Percentiles rank a stretch among this genome's conserved stretches.
Evolutionary conservation across 1,140 invertebrate genomes (phyloP).

Genomic region (Meteorus sp.): DNA sequence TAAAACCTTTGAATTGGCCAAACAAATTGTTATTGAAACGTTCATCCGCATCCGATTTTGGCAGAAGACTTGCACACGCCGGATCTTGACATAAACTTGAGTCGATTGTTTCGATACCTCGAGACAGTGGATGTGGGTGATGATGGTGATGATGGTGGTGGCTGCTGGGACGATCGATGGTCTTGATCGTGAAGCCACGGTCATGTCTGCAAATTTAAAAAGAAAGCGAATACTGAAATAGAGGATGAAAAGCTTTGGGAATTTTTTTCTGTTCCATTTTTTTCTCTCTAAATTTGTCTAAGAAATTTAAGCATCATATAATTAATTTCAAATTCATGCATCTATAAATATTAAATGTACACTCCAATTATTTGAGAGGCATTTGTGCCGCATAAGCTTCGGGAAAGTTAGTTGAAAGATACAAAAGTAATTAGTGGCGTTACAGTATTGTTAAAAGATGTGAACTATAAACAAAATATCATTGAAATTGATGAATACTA

Average conservation of each 20-base stretch:
- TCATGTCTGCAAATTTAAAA: slow-evolving; percentile 49
- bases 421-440: too few relatives aligned
- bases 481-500: too few relatives aligned
- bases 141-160: slow-evolving; percentile 24
- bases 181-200: slow-evolving; percentile 47
- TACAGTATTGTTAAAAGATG: too few relatives aligned
- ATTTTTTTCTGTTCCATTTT: not conserved
- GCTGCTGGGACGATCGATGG: slow-evolving; percentile 47
- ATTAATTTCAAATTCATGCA: too few relatives aligned
- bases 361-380: too few relatives aligned
- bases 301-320: too few relatives aligned
- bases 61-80: slow-evolving; percentile 54
- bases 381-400: too few relatives aligned
- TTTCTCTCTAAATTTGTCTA: not conserved
- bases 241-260: slow-evolving; percentile 1
- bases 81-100: slow-evolving; percentile 53
- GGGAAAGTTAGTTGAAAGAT: too few relatives aligned
- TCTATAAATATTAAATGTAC: too few relatives aligned
- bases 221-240: slow-evolving; percentile 21
- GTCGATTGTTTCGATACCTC: slow-evolving; percentile 54
- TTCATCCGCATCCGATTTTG: slow-evolving; percentile 59
- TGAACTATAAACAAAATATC: too few relatives aligned
- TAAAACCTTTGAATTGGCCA: slow-evolving; percentile 84
- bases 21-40: slow-evolving; percentile 69
- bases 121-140: slow-evolving; percentile 39